phyloP scores from a whole-genome alignment of 1,140 invertebrate genomes.

The Apis laboriosa region DNA sequence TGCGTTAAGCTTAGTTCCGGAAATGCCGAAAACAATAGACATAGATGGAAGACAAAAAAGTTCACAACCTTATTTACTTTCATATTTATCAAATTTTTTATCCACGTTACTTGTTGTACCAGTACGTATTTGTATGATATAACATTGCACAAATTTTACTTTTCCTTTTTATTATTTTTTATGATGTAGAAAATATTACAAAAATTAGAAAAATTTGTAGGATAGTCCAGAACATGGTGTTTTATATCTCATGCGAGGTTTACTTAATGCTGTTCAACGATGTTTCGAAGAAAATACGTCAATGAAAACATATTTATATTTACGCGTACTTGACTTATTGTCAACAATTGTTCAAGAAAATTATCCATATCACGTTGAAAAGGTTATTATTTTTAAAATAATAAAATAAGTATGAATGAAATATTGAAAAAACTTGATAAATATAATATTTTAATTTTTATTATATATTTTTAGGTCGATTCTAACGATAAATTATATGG shows the following conservation, averaged over 20 bases:
- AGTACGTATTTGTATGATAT: constrained; percentile 81
- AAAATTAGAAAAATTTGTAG: constrained; percentile 72
- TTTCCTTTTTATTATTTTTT: not conserved
- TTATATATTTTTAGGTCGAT: constrained; percentile 86
- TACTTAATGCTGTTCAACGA: constrained; percentile 88
- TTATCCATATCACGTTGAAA: constrained; percentile 91
- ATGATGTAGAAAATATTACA: constrained; percentile 6
- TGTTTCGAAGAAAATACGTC: constrained; percentile 85
- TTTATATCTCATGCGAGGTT: constrained; percentile 87
- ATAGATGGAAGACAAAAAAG: constrained; percentile 88
- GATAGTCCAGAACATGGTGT: constrained; percentile 93
- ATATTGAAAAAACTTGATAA: not conserved
- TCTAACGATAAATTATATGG: constrained; percentile 97
- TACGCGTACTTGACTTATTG: constrained; percentile 88
- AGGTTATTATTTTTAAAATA: constrained; percentile 80
- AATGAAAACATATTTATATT: constrained; percentile 84
- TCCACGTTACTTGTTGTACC: constrained; percentile 93
- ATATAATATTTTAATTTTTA: constrained; percentile 27
- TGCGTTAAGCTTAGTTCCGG: constrained; percentile 89
- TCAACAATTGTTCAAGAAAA: constrained; percentile 88
- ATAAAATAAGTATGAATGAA: not conserved
- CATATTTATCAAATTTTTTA: constrained; percentile 89
- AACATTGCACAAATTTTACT: not conserved
- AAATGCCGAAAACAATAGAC: constrained; percentile 89
- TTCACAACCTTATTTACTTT: constrained; percentile 87